Evolutionary conservation across 2,797 vertebrate species (phyloP), one percentile per base, ranked within the genome.

Genomic region (Bufotes viridis): DNA sequence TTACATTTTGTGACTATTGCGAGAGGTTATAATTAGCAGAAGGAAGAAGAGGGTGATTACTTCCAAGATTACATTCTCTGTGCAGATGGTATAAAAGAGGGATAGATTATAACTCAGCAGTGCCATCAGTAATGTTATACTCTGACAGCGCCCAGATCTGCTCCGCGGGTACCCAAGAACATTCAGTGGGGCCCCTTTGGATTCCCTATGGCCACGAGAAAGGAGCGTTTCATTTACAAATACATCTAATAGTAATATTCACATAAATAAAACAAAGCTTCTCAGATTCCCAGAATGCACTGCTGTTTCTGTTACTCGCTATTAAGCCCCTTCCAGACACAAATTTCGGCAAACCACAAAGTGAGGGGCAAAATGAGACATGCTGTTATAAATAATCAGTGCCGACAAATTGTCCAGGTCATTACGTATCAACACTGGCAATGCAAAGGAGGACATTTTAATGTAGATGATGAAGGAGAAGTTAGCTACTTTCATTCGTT

Each of bases 11-110:
- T 29, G 69, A 76, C 61, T 29, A 61, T 67, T 76, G n/a, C 10
- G 26, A 29, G 67, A 78, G 78, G 79, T 60, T 86, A 89, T 89
- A 82, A 86, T 89, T 86, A 86, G 72, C 70, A 81, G 26, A 72
- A 78, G 83, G 22, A 72, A 86, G 87, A 78, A 82, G 70, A 82
- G 88, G 60, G 29, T 78, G 70, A 86, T 89, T 89, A 89, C 82
- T 82, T 78, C 75, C 34, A 53, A 34, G 55, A 75, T 70, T 67
- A 78, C 58, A 78, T 82, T 74, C 55, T 69, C 79, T n/a, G 49
- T 26, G 63, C 88, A 89, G 88, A 86, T 86, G 84, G 84, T 69
- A 53, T 7, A 51, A 69, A 14, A 79, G 81, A 57, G 24, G 58
- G 26, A n/a, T 15, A 57, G 81, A 34, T 24, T 49, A n/a, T 63